Base-by-base conservation (phyloP, 1,140 invertebrate genomes). In the Meloidogyne floridensis region DNA sequence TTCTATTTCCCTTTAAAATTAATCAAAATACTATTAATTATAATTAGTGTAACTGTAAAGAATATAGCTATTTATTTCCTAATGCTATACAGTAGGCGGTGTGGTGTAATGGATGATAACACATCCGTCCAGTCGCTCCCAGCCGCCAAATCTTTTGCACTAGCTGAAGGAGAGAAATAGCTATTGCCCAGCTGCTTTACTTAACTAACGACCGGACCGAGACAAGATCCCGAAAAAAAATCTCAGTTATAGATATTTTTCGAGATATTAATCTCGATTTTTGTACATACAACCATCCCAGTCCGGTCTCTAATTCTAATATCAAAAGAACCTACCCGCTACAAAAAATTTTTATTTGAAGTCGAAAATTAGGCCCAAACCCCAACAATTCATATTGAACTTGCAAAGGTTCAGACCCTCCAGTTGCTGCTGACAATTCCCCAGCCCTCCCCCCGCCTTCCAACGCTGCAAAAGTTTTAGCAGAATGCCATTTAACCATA, bases 401-500 rank as follows among this genome's bases (percentile, higher is more conserved):
- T 70, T 86, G 86, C 18, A 86, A 42, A 9, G 86, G 84, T 59
- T 86, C 84, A 8, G 47, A 18, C n/a, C 77, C 71, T 20, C 86
- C 86, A 20, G 69, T 18, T 3, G 83, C 42, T n/a, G 85, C 75
- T 78, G 75, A 2, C 18, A 84, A 18, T 69, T 51, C 47, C 18
- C 43, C 54, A 69, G 56, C 75, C 82, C 7, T 83, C 51, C 76
- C 76, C 13, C 83, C 86, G 15, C 70, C n/a, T 77, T 85, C 81
- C n/a, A 87, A 72, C 20, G 59, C 75, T 18, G 84, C 85, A 75
- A 85, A 86, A 2, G 80, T 87, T 73, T 87, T 86, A 15, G 75
- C 73, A 20, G 86, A 75, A 70, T 86, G 71, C 75, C 85, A 87
- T 79, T 87, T 83, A 11, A 86, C 11, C 84, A 86, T 81, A 53